phyloP scores from a whole-genome alignment of 1,140 invertebrate species.

The Phortica variegata region DNA sequence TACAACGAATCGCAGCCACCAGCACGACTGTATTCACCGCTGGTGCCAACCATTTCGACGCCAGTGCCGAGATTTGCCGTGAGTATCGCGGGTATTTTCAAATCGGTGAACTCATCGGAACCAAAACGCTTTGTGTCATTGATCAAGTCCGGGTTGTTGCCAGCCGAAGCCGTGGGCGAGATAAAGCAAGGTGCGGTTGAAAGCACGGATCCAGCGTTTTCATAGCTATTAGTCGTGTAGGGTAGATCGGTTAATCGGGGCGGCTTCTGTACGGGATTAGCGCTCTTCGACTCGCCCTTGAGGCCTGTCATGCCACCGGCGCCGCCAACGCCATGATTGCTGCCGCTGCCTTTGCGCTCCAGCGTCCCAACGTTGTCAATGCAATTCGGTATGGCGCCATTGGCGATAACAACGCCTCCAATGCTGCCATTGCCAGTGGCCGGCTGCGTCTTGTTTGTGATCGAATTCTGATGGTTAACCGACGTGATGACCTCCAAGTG shows the following conservation, averaged over 20 bases:
- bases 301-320: neutral
- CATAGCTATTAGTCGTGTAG: constrained; percentile 66
- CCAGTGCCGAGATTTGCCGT: constrained; percentile 9
- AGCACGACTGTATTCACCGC: constrained; percentile 71
- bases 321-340: neutral
- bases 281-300: constrained; percentile 59
- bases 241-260: constrained; percentile 67
- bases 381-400: constrained; percentile 43
- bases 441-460: constrained; percentile 57
- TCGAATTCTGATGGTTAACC: constrained; percentile 60
- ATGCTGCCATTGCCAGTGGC: constrained; percentile 59
- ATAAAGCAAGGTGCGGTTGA: constrained; percentile 64
- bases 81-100: constrained; percentile 30
- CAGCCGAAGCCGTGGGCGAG: constrained; percentile 68
- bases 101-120: constrained; percentile 57
- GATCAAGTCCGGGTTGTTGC: constrained; percentile 80
- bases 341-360: constrained; percentile 42
- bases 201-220: constrained; percentile 63
- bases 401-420: constrained; percentile 54
- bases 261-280: constrained; percentile 70
- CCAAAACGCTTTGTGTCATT: constrained; percentile 70
- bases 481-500: constrained; percentile 69
- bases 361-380: constrained; percentile 24
- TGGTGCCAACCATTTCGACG: constrained; percentile 37
- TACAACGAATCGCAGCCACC: constrained; percentile 67